phyloP scores from a whole-genome alignment of 2,113 vertebrate genomes.

The Myotis yumanensis region DNA sequence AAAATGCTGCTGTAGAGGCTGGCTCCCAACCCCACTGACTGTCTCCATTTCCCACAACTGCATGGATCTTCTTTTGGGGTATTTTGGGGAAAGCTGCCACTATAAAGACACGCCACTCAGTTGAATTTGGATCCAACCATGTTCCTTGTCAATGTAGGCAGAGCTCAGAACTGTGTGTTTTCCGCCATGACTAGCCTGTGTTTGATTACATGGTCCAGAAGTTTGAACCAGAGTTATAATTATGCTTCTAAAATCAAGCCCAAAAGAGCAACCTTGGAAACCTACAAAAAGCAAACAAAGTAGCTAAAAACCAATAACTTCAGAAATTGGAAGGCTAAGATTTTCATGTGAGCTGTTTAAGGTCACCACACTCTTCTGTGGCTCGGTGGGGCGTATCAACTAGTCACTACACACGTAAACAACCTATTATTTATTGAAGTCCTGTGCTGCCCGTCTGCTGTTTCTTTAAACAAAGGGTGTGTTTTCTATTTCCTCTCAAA shows the following conservation, averaged over 20 bases:
- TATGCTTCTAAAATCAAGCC: conserved; percentile 71
- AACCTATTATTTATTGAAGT: not conserved
- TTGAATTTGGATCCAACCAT: not conserved
- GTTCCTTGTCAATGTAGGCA: not conserved
- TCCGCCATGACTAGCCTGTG: conserved; percentile 43
- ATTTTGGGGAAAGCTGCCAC: not conserved
- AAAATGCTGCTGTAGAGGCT: not conserved
- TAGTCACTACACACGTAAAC: not conserved
- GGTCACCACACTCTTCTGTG: conserved; percentile 52
- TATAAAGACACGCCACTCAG: not conserved
- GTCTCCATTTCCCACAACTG: not conserved
- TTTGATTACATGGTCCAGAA: conserved; percentile 65
- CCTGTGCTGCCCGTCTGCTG: not conserved
- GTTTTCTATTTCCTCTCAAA: conserved; percentile 38
- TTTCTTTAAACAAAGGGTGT: not conserved
- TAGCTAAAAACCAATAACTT: conserved; percentile 66
- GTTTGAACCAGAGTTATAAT: conserved; percentile 70
- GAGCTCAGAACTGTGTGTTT: conserved; percentile 29
- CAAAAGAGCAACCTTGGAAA: conserved; percentile 57
- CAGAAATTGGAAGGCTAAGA: conserved; percentile 49
- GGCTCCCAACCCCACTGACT: not conserved
- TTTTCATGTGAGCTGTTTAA: conserved; percentile 62
- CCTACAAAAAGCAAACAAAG: conserved; percentile 55
- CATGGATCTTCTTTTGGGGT: not conserved
- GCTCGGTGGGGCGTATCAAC: not conserved